Conservation (phyloP, 2,888 invertebrate genomes). For the Drosophila cognata region DNA sequence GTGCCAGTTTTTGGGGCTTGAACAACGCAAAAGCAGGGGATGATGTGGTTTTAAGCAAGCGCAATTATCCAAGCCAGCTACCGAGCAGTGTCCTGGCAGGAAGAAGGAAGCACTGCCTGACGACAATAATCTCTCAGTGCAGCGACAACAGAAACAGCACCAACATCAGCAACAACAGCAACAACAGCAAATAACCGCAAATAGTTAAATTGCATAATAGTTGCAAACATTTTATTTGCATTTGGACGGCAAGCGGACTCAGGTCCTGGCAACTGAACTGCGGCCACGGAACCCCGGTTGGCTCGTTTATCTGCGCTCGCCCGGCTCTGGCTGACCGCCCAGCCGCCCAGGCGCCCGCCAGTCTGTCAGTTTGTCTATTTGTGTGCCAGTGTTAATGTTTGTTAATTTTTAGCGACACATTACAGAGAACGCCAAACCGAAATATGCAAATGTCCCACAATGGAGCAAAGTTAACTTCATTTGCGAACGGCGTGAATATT, state of each 20-base stretch:
- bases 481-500: slow-evolving; percentile 24
- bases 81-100: slow-evolving; percentile 21
- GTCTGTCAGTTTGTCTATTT: slow-evolving; percentile 1
- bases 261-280: slow-evolving; percentile 14
- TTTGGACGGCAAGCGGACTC: slow-evolving; percentile 31
- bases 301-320: slow-evolving; percentile 39
- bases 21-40: slow-evolving; percentile 7
- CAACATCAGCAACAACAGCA: not conserved
- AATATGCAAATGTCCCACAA: slow-evolving; percentile 51
- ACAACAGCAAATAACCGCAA: slow-evolving; percentile 56
- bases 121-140: slow-evolving; percentile 45
- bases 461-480: slow-evolving; percentile 46
- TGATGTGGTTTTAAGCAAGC: slow-evolving; percentile 42
- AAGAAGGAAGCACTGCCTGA: slow-evolving; percentile 42
- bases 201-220: slow-evolving; percentile 69
- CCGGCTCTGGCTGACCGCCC: slow-evolving; percentile 1
- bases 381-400: slow-evolving; percentile 59
- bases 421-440: slow-evolving; percentile 23
- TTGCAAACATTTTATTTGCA: slow-evolving; percentile 67
- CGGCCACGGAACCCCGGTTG: slow-evolving; percentile 5
- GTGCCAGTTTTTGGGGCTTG: slow-evolving; percentile 20
- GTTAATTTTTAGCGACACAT: slow-evolving; percentile 63
- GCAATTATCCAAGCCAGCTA: slow-evolving; percentile 36
- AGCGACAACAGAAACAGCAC: slow-evolving; percentile 10
- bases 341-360: not conserved